Evolutionary conservation across 2,797 vertebrate genomes (phyloP).

Genomic region (Sebastes nivosus): DNA sequence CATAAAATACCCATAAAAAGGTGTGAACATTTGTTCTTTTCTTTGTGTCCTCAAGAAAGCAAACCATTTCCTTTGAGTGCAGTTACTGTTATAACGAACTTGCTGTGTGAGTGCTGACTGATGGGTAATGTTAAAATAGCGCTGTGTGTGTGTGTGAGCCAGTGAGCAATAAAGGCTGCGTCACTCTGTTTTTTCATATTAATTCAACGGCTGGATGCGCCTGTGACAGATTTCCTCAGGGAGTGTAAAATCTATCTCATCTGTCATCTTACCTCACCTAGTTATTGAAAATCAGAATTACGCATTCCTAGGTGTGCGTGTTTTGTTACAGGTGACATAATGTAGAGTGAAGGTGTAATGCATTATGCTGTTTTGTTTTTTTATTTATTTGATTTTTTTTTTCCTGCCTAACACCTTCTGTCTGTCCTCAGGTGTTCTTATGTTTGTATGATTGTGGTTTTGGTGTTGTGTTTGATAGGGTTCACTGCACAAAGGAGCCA

Average conservation of each 20-base stretch:
- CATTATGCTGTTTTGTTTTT: background rate
- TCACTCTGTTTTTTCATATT: conserved; percentile 58
- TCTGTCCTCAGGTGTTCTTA: background rate
- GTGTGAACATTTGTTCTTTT: background rate
- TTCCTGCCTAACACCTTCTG: background rate
- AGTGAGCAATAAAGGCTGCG: conserved; percentile 36
- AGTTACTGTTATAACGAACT: conserved; percentile 10
- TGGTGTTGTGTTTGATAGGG: background rate
- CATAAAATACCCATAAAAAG: background rate
- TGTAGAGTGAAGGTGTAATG: conserved; percentile 31
- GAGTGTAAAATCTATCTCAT: conserved; percentile 50
- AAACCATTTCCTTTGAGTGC: conserved; percentile 25
- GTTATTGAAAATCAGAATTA: conserved; percentile 59
- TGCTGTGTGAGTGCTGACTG: conserved; percentile 24
- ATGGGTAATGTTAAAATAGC: conserved; percentile 34
- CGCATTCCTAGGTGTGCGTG: conserved; percentile 39
- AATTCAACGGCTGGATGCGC: conserved; percentile 38
- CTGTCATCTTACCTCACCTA: conserved; percentile 50
- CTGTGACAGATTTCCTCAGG: conserved; percentile 63
- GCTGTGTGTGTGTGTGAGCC: conserved; percentile 7
- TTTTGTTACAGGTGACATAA: conserved; percentile 52
- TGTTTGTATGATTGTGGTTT: background rate
- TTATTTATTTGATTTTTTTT: background rate
- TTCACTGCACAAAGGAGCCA: background rate
- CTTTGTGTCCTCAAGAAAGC: background rate